phyloP scores from a whole-genome alignment of 2,113 vertebrate species.

The Eurystomus gularis region DNA sequence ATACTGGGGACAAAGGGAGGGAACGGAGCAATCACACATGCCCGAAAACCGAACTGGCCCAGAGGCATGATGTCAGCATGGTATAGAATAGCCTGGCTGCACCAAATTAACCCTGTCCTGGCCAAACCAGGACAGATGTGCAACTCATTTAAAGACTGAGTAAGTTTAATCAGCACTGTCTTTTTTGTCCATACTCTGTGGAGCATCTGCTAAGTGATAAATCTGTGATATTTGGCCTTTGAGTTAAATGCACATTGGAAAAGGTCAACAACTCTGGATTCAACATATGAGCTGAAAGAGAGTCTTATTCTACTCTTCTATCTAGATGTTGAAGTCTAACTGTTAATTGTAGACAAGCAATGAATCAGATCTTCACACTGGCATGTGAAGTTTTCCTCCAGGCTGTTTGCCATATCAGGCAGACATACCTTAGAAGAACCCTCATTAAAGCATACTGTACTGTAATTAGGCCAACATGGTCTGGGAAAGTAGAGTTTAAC shows the following conservation, averaged over 20 bases:
- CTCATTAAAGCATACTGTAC: slow-evolving; percentile 24
- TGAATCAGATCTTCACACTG: slow-evolving; percentile 16
- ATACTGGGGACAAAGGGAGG: no score
- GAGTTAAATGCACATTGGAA: neutral
- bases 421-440: neutral
- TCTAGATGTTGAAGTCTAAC: neutral
- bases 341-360: slow-evolving; percentile 16
- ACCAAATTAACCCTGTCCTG: no score
- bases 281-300: neutral
- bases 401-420: slow-evolving; percentile 7
- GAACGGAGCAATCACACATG: no score
- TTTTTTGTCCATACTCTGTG: neutral
- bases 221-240: neutral
- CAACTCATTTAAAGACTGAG: neutral
- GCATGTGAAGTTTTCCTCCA: slow-evolving; percentile 8
- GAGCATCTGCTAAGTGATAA: neutral
- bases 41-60: no score
- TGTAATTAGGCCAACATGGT: neutral
- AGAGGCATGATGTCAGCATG: no score
- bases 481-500: neutral
- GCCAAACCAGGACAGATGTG: no score
- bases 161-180: neutral
- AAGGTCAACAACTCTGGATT: neutral
- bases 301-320: neutral
- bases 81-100: no score